These are phyloP conservation scores for Megaceryle torquata DNA, from an alignment of 2,113 vertebrate genomes.

Conservation along the genomic window DNA sequence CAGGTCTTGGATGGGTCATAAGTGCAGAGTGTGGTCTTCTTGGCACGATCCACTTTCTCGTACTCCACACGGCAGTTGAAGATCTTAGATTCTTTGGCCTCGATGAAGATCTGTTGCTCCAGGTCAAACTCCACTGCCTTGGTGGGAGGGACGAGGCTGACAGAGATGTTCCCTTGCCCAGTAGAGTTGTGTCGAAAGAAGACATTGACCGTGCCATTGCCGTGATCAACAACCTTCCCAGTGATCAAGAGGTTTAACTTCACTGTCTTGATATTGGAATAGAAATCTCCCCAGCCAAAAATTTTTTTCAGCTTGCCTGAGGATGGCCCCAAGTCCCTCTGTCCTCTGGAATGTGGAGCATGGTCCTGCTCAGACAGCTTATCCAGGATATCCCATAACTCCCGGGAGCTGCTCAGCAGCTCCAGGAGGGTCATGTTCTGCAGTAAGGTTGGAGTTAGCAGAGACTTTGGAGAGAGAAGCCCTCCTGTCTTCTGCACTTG, in stretches of 20 bases:
- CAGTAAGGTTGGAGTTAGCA: neutral
- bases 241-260: constrained; percentile 96
- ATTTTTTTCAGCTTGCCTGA: constrained; percentile 90
- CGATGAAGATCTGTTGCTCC: constrained; percentile 94
- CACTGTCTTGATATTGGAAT: constrained; percentile 98
- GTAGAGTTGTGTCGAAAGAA: constrained; percentile 98
- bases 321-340: constrained; percentile 77
- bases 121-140: constrained; percentile 94
- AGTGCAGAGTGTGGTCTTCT: constrained; percentile 92
- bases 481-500: constrained; percentile 31
- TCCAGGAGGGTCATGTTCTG: constrained; percentile 80
- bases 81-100: constrained; percentile 98
- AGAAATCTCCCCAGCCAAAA: constrained; percentile 99
- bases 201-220: constrained; percentile 95
- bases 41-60: constrained; percentile 92
- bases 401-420: constrained; percentile 81
- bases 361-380: constrained; percentile 63
- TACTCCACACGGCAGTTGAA: constrained; percentile 97
- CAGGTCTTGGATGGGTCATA: constrained; percentile 95
- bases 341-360: constrained; percentile 71
- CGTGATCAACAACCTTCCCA: constrained; percentile 96
- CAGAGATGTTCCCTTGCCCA: constrained; percentile 94
- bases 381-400: constrained; percentile 84
- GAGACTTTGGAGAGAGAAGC: constrained; percentile 50
- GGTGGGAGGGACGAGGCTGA: constrained; percentile 93